phyloP scores from a whole-genome alignment of 2,797 vertebrate species.

The Bradypodion ventrale region DNA sequence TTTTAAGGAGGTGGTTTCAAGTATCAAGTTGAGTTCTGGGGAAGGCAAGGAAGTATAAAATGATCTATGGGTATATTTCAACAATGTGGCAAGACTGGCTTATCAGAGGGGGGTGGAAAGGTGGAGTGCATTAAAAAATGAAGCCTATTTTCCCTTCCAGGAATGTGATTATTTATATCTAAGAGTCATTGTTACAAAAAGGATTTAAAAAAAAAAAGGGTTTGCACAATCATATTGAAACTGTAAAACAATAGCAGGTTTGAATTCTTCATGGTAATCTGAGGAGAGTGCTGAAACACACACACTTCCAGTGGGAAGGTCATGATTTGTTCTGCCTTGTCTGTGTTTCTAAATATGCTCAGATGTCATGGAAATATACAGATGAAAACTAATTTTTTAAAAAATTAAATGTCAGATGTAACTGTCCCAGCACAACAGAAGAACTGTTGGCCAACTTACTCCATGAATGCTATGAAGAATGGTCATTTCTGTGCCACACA shows the following conservation, averaged over 20 bases:
- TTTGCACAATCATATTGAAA: background rate
- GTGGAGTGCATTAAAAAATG: background rate
- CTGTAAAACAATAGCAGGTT: background rate
- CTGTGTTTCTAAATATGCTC: background rate
- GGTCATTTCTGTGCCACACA: constrained; percentile 38
- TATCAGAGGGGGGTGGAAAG: background rate
- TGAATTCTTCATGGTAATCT: background rate
- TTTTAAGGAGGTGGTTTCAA: constrained; percentile 26
- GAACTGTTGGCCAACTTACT: constrained; percentile 24
- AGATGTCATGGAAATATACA: background rate
- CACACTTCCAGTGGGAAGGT: no score
- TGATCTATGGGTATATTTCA: constrained; percentile 3
- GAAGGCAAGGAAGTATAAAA: constrained; percentile 29
- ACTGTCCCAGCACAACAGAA: constrained; percentile 9
- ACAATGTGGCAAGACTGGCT: constrained; percentile 13
- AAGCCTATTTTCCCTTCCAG: background rate
- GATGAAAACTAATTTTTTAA: constrained; percentile 9
- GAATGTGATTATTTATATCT: background rate
- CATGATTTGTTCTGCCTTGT: background rate
- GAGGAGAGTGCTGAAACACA: background rate
- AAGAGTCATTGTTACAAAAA: constrained; percentile 9
- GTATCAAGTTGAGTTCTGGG: constrained; percentile 50
- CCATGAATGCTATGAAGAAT: constrained; percentile 2
- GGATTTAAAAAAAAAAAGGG: constrained; percentile 11
- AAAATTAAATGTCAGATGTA: constrained; percentile 15